Evolutionary conservation across 2,797 vertebrate species (phyloP), one percentile per base, ranked within the genome.

Genomic region (Acanthurus tractus): DNA sequence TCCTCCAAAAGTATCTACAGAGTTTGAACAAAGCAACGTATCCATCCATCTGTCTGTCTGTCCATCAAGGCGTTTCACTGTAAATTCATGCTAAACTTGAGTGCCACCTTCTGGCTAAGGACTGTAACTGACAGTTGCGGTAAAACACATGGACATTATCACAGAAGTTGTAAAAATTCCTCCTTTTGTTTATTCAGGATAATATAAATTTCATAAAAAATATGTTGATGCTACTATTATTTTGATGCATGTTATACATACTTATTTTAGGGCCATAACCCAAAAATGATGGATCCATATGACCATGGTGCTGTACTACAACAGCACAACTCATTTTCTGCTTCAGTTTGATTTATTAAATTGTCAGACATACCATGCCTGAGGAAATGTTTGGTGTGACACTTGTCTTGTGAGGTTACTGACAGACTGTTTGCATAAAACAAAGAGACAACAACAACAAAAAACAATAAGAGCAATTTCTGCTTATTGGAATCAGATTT

Each of bases 401-500:
- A 34, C 29, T 34, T 34, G 29, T 34, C 29, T 34, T 34, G 29
- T 34, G 29, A 34, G 29, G 29, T 34, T 34, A 6, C 7, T 34
- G 6, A 34, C 29, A 34, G 29, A 34, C 29, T 34, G 29, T 34
- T 34, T 34, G 29, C 29, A 34, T 7, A 34, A 34, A 34, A 34
- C 29, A 34, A 34, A 34, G 5, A 34, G 29, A 34, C 29, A 34
- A 34, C 29, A 34, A 34, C 29, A 34, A 34, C 29, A 34, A 34
- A 34, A 34, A 34, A 6, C 6, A 34, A 34, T 34, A 6, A 76
- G 20, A 61, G n/a, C 0, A 1, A 69, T 3, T 40, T 58, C 42
- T 40, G 34, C 63, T 85, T 76, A 38, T 82, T 74, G 72, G 50
- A 52, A n/a, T 89, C 78, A 78, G 57, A 84, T 93, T 92, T 93